A percentile compares a stretch with the other conserved stretches of the same genome.
Evolutionary conservation across 2,888 invertebrate species (phyloP).

Genomic region (Lacanobia wlatinum): DNA sequence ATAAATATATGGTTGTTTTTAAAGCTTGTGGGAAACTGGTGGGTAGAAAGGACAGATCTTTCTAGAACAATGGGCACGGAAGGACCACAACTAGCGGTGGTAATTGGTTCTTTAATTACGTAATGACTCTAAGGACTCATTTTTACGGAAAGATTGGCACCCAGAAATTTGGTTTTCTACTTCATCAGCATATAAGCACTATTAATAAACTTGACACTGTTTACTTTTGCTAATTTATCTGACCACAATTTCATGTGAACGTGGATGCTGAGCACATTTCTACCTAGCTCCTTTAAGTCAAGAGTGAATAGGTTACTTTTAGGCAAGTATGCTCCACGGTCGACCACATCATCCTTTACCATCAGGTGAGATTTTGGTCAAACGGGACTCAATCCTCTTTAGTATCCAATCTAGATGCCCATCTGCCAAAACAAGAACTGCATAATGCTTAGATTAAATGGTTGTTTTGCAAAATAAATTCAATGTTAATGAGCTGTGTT

Average conservation of each 20-base stretch:
- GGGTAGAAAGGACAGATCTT: not conserved
- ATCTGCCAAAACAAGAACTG: slow-evolving; percentile 29
- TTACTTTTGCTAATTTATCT: slow-evolving; percentile 21
- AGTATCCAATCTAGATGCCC: not conserved
- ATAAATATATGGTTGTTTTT: not conserved
- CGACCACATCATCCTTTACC: too few species aligned
- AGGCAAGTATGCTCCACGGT: too few species aligned
- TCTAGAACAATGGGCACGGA: not conserved
- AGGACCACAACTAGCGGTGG: not conserved
- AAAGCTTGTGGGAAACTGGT: not conserved
- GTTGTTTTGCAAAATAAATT: slow-evolving; percentile 52
- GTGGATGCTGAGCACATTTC: not conserved
- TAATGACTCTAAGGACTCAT: not conserved
- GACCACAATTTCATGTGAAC: slow-evolving; percentile 16
- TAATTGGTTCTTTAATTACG: not conserved
- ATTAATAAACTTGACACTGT: slow-evolving; percentile 24
- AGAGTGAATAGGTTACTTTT: too few species aligned
- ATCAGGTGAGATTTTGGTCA: too few species aligned
- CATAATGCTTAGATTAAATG: slow-evolving; percentile 33
- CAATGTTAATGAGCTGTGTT: slow-evolving; percentile 59
- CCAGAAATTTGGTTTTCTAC: not conserved
- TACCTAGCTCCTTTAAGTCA: too few species aligned
- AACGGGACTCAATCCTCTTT: too few species aligned
- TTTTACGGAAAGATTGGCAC: not conserved
- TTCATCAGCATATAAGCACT: slow-evolving; percentile 17